phyloP scores from a whole-genome alignment of 2,888 invertebrate species.

The Cryptophagus acutangulus region DNA sequence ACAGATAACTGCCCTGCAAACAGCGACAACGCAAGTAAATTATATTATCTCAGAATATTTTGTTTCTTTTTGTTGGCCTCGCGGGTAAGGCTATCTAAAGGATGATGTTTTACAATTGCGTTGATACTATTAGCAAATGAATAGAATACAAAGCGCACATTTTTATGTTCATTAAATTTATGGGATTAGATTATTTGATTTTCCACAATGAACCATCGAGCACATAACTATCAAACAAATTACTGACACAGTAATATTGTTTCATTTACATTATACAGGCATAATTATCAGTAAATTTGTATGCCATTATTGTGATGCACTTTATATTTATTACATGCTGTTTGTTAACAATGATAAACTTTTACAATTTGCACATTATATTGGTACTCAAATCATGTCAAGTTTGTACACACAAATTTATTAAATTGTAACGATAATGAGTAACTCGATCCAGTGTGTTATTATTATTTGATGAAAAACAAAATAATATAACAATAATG shows the following conservation, averaged over 20 bases:
- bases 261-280: constrained; percentile 23
- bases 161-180: background rate
- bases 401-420: no score
- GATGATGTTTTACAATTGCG: constrained; percentile 17
- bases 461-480: no score
- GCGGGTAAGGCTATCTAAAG: constrained; percentile 14
- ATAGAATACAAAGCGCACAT: no score
- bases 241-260: constrained; percentile 23
- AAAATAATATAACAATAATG: no score
- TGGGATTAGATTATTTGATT: background rate
- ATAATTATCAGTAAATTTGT: constrained; percentile 24
- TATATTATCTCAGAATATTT: constrained; percentile 19
- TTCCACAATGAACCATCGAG: constrained; percentile 21
- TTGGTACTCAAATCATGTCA: no score
- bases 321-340: no score
- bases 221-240: constrained; percentile 21
- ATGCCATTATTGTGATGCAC: no score
- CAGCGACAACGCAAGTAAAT: constrained; percentile 15
- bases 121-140: constrained; percentile 14
- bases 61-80: constrained; percentile 18
- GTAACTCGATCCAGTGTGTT: no score
- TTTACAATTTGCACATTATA: no score
- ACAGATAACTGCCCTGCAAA: background rate
- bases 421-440: no score
- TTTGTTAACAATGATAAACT: no score